These are phyloP conservation scores for Silurus asotus DNA, from an alignment of 2,113 vertebrate genomes.

Conservation along the genomic window DNA sequence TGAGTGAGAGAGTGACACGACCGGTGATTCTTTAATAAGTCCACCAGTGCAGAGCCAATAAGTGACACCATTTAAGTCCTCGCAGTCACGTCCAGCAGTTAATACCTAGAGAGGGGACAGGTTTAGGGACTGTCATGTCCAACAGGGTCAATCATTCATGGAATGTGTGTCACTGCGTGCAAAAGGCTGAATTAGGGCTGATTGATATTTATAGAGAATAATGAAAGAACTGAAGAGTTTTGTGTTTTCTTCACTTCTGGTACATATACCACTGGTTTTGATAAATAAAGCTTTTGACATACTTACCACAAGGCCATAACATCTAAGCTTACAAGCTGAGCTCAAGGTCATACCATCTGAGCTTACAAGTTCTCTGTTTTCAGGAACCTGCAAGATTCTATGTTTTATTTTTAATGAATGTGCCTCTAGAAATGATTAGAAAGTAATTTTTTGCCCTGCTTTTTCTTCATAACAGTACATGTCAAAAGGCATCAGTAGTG, in stretches of 20 bases:
- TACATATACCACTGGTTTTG: neutral
- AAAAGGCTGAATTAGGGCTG: conserved; percentile 20
- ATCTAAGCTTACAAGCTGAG: neutral
- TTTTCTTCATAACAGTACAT: conserved; percentile 66
- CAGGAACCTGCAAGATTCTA: neutral
- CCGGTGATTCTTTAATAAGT: conserved; percentile 62
- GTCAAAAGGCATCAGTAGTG: conserved; percentile 79
- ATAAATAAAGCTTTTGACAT: neutral
- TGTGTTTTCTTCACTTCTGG: neutral
- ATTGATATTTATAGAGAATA: conserved; percentile 21
- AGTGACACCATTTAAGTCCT: conserved; percentile 65
- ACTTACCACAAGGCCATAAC: neutral
- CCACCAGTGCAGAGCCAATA: conserved; percentile 65
- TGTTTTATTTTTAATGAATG: conserved; percentile 10
- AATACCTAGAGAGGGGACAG: conserved; percentile 68
- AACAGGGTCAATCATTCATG: conserved; percentile 64
- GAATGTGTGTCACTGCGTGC: conserved; percentile 50
- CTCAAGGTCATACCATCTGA: neutral
- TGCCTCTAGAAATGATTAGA: conserved; percentile 11
- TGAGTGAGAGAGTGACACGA: conserved; percentile 47
- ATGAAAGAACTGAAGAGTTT: neutral
- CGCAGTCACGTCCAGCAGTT: conserved; percentile 60
- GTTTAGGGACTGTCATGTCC: conserved; percentile 32
- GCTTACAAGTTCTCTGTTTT: neutral
- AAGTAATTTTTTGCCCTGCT: conserved; percentile 44